These are phyloP conservation scores for Gastracanthus pulcherrimus DNA, from an alignment of 2,888 invertebrate genomes.

Conservation along the genomic window DNA sequence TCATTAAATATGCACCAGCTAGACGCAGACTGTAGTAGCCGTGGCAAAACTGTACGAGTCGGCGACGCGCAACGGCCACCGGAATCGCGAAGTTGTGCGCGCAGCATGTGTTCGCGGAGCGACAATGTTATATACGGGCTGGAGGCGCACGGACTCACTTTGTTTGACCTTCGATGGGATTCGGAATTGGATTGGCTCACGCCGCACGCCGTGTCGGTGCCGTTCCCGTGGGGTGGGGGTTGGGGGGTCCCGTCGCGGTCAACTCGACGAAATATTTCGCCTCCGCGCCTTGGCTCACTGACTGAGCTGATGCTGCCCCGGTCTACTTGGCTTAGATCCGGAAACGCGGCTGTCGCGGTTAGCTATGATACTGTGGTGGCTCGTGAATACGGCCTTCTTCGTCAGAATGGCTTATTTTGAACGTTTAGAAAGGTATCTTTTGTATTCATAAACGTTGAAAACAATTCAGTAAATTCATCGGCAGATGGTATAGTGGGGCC, in stretches of 20 bases:
- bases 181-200: conserved; percentile 59
- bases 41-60: too few relatives aligned
- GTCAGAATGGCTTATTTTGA: too few relatives aligned
- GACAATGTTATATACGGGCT: not conserved
- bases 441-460: too few relatives aligned
- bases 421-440: too few relatives aligned
- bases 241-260: not conserved
- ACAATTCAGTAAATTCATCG: too few relatives aligned
- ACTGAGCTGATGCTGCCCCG: not conserved
- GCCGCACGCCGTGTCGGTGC: not conserved
- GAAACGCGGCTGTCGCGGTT: not conserved
- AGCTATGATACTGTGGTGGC: not conserved
- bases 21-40: too few relatives aligned
- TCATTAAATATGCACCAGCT: too few relatives aligned
- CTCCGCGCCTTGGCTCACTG: not conserved
- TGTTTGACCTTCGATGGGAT: conserved; percentile 59
- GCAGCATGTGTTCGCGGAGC: not conserved
- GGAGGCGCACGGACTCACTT: conserved; percentile 21
- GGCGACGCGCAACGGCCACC: too few relatives aligned
- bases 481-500: too few relatives aligned
- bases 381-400: too few relatives aligned
- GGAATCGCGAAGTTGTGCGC: not conserved
- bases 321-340: not conserved
- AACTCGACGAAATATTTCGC: not conserved
- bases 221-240: not conserved